phyloP scores from a whole-genome alignment of 2,797 vertebrate genomes.

The Pogoniulus pusillus region DNA sequence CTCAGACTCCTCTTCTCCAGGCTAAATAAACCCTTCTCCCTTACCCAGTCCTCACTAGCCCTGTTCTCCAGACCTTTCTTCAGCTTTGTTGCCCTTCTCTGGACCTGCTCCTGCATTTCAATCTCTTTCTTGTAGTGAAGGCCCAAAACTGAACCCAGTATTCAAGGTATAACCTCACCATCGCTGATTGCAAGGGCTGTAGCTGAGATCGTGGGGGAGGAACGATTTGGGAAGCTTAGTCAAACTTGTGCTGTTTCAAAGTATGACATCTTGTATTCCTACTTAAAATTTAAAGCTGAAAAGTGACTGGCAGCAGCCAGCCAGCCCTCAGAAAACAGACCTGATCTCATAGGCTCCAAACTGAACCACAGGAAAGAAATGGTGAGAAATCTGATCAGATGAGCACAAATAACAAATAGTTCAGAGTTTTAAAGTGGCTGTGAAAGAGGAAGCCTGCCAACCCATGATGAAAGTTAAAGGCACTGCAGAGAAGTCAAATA shows the following conservation, averaged over 20 bases:
- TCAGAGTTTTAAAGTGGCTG: not conserved
- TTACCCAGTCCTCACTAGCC: too few species aligned
- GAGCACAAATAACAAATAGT: not conserved
- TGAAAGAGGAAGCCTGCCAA: not conserved
- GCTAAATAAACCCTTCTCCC: too few species aligned
- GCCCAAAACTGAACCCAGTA: too few species aligned
- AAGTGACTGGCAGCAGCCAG: not conserved
- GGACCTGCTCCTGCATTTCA: too few species aligned
- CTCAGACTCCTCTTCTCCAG: too few species aligned
- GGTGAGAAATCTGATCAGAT: not conserved
- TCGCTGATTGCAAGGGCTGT: not conserved
- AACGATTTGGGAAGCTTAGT: not conserved
- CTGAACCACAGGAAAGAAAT: not conserved
- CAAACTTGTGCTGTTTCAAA: not conserved
- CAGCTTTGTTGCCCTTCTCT: too few species aligned
- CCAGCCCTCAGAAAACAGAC: not conserved
- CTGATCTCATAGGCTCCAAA: not conserved
- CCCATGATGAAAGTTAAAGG: not conserved
- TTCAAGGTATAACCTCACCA: too few species aligned
- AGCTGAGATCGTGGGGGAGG: not conserved
- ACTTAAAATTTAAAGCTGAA: not conserved
- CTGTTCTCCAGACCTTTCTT: too few species aligned
- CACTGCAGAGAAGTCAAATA: not conserved
- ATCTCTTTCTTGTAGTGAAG: too few species aligned
- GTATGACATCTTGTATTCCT: not conserved